Conservation (phyloP, 1,140 invertebrate genomes). For the Zaprionus inermis region DNA sequence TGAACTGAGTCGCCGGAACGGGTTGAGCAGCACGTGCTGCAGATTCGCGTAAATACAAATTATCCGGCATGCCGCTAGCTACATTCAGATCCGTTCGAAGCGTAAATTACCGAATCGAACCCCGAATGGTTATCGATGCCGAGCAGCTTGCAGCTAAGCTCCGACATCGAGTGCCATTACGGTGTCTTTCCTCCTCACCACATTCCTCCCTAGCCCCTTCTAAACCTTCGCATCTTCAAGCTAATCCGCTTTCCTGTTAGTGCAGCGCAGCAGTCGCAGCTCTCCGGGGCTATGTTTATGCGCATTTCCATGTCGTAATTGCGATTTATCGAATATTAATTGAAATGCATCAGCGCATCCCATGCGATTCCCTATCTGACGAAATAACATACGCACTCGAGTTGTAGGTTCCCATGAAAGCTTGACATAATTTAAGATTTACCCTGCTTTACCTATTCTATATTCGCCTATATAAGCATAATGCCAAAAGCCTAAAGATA, state of each 20-base stretch:
- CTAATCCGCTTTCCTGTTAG: constrained; percentile 2
- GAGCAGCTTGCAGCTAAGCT: constrained; percentile 11
- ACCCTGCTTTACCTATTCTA: no score
- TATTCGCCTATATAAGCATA: no score
- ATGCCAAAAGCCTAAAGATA: no score
- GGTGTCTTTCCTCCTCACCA: neutral
- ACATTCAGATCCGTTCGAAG: constrained; percentile 28
- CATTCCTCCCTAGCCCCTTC: neutral
- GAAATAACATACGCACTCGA: neutral
- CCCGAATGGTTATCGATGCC: constrained; percentile 19
- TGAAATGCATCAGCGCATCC: neutral
- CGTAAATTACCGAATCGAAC: constrained; percentile 28
- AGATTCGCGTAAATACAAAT: constrained; percentile 48
- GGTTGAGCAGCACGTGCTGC: constrained; percentile 35
- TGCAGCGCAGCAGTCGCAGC: neutral
- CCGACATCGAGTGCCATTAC: neutral
- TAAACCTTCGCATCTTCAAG: neutral
- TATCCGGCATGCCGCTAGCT: constrained; percentile 11
- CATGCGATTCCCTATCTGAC: neutral
- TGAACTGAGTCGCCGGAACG: neutral
- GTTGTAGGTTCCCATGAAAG: neutral
- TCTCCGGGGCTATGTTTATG: constrained; percentile 1
- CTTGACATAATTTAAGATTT: no score
- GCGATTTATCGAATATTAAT: constrained; percentile 12
- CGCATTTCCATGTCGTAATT: constrained; percentile 9